Conservation (phyloP, 1,140 invertebrate species). For the Vollenhovia emeryi region DNA sequence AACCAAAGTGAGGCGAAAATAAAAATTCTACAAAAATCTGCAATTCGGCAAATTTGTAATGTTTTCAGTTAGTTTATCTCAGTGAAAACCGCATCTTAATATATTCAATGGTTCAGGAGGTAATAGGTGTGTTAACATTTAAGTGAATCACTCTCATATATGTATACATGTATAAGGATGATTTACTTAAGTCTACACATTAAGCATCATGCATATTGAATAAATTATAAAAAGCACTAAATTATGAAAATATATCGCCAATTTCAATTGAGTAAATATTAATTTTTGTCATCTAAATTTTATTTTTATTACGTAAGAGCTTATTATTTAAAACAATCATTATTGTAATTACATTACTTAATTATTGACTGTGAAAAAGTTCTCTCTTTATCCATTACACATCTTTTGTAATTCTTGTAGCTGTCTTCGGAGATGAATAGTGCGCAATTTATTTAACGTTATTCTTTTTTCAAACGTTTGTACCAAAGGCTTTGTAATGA, state of each 20-base stretch:
- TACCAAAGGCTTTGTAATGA: constrained; percentile 86
- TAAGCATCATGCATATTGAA: background rate
- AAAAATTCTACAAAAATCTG: too few species aligned
- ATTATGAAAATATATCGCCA: background rate
- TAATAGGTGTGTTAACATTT: too few species aligned
- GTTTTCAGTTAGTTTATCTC: too few species aligned
- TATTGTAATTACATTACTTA: too few species aligned
- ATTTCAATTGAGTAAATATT: constrained; percentile 45
- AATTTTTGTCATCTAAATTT: constrained; percentile 40
- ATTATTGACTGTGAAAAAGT: constrained; percentile 10
- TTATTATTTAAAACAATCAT: background rate
- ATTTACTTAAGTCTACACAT: background rate
- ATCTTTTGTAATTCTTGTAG: constrained; percentile 69
- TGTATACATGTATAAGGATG: too few species aligned
- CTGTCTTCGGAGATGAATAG: constrained; percentile 70
- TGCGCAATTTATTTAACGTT: constrained; percentile 81
- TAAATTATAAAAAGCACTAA: background rate
- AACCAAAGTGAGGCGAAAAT: too few species aligned
- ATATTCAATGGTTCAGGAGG: too few species aligned
- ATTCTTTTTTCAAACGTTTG: constrained; percentile 85
- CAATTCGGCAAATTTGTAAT: too few species aligned
- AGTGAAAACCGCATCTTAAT: too few species aligned
- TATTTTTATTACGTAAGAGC: constrained; percentile 36
- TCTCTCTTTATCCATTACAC: constrained; percentile 56
- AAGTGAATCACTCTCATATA: too few species aligned